These are phyloP conservation scores for Anguilla megastoma DNA, from an alignment of 2,797 vertebrate species.

Conservation along the genomic window DNA sequence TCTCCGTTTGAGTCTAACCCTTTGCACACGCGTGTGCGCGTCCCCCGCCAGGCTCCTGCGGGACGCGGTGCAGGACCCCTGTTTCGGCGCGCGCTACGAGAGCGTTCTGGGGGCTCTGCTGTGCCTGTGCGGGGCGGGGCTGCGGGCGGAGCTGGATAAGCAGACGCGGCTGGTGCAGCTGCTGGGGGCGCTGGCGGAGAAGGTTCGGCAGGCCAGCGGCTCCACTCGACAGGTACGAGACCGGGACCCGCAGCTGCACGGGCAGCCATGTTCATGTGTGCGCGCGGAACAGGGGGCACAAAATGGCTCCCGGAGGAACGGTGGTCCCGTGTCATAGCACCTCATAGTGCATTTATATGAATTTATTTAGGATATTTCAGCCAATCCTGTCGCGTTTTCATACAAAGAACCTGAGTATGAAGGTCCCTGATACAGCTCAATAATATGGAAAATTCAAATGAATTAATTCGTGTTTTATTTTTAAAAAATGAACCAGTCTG, in stretches of 20 bases:
- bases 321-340: not conserved
- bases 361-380: not conserved
- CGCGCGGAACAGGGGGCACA: not conserved
- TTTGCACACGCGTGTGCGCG: slow-evolving; percentile 38
- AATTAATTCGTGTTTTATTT: too few species aligned
- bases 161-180: slow-evolving; percentile 88
- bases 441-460: too few species aligned
- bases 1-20: not conserved
- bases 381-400: not conserved
- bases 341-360: not conserved
- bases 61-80: slow-evolving; percentile 86
- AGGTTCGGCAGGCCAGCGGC: slow-evolving; percentile 85
- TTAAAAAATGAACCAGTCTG: too few species aligned
- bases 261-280: not conserved
- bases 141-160: slow-evolving; percentile 88
- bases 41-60: slow-evolving; percentile 84
- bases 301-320: not conserved
- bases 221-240: slow-evolving; percentile 85
- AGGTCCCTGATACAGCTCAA: not conserved
- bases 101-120: slow-evolving; percentile 88
- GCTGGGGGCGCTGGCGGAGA: slow-evolving; percentile 90
- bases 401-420: not conserved
- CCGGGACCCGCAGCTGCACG: not conserved
- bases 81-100: slow-evolving; percentile 86
- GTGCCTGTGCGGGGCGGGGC: slow-evolving; percentile 83